Evolutionary conservation across 2,888 invertebrate species (phyloP), one percentile per base, ranked within the genome.

Genomic region (Pandemis heparana): DNA sequence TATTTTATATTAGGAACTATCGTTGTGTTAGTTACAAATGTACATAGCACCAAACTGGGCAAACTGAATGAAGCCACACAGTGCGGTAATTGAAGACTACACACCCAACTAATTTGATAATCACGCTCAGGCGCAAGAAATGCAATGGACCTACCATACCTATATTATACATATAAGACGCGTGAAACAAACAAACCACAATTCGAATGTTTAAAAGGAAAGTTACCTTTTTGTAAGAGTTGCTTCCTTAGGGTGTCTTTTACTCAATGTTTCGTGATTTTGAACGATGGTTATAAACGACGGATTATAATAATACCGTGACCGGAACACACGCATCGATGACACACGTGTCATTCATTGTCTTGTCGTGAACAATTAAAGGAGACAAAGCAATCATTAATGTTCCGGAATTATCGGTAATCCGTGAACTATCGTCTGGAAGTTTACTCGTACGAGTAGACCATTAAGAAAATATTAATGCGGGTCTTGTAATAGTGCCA

Each of bases 321-420:
- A 89, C 87, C 82, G 79, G 82, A 77, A 83, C 83, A 82, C 89
- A 89, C 88, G 89, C 84, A 79, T 82, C 73, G 77, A 79, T 80
- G 80, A 79, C 84, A 83, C 83, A 84, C 83, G 83, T 56, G 53
- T 48, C 3, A 23, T 7, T 32, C 61, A 63, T 69, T 60, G 64
- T 56, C 68, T n/a, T 59, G 63, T 63, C 73, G 73, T 63, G 73
- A 60, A 63, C 68, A 23, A 41, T 63, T 63, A 63, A 10, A 56
- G 63, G 63, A 56, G 63, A 68, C 32, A 56, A 73, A 73, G 38
- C n/a, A 14, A 60, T 38, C 38, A 38, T 38, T 60, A 18, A 60
- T 60, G 38, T 60, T 60, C 6, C 38, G 14, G n/a, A 38, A 23
- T 23, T 18, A 56, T 12, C 23, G 23, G 1, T 23, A 12, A 56